These are phyloP conservation scores for Temnothorax curvispinosus DNA, from an alignment of 1,140 invertebrate species.

Conservation along the genomic window DNA sequence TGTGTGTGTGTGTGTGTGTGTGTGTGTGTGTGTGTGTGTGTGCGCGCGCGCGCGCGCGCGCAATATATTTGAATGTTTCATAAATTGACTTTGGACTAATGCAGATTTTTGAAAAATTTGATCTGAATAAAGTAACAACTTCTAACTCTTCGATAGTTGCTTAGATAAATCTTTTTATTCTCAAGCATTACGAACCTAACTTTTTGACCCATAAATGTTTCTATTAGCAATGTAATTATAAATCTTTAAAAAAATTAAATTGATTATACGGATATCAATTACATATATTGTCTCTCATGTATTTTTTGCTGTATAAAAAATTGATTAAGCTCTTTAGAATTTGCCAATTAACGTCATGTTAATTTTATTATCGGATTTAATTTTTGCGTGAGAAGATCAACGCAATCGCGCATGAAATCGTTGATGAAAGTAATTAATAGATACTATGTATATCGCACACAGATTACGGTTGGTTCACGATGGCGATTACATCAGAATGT, in stretches of 20 bases:
- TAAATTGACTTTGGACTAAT: not conserved
- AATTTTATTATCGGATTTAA: not conserved
- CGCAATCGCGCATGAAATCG: not conserved
- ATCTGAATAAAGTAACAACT: not conserved
- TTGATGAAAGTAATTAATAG: constrained; percentile 50
- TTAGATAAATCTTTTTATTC: not conserved
- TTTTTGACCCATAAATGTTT: not conserved
- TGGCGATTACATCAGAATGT: constrained; percentile 27
- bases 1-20: no score
- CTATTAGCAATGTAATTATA: not conserved
- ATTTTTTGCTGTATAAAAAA: not conserved
- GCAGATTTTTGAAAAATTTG: not conserved
- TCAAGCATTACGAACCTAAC: not conserved
- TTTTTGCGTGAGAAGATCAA: not conserved
- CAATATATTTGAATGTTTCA: not conserved
- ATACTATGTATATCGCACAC: not conserved
- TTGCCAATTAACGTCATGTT: not conserved
- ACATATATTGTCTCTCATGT: no score
- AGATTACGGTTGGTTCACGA: constrained; percentile 1
- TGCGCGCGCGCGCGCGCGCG: no score
- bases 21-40: no score
- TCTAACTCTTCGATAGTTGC: not conserved
- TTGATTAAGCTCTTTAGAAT: not conserved
- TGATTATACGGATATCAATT: no score
- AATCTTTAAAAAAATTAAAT: not conserved